phyloP scores from a whole-genome alignment of 2,797 vertebrate genomes.

The Coilia nasus region DNA sequence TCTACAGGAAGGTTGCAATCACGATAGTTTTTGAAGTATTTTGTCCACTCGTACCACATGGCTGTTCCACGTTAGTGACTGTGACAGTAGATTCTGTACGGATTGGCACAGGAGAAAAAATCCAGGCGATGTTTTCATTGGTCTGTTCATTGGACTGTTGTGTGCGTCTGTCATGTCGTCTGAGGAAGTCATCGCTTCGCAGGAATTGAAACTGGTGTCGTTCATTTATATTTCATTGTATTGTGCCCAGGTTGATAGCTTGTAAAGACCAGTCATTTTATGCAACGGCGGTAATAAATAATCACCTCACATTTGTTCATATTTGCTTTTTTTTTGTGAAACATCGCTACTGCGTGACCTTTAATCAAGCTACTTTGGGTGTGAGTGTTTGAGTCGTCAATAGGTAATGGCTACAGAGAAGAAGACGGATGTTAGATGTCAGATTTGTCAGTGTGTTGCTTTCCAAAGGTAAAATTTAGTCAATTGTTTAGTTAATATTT shows the following conservation, averaged over 20 bases:
- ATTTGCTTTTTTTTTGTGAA: background rate
- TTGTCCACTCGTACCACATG: background rate
- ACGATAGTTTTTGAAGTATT: background rate
- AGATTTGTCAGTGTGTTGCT: too few relatives aligned
- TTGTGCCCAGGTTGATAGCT: background rate
- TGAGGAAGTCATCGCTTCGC: background rate
- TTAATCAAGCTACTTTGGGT: too few relatives aligned
- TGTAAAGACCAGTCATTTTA: background rate
- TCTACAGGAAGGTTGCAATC: background rate
- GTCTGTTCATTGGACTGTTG: background rate
- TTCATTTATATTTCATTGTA: background rate
- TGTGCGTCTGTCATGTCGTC: background rate
- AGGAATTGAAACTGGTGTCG: background rate
- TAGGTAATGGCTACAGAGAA: too few relatives aligned
- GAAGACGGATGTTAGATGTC: too few relatives aligned
- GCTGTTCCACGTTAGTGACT: conserved; percentile 9
- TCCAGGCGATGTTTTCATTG: background rate
- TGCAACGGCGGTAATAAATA: background rate
- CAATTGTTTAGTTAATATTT: too few relatives aligned
- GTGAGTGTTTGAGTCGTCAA: too few relatives aligned
- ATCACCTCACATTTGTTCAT: background rate
- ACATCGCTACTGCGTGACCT: too few relatives aligned
- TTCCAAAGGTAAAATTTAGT: too few relatives aligned
- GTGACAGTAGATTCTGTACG: background rate
- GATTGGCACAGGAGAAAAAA: background rate